Percentiles rank a stretch among this genome's conserved stretches.
These are phyloP conservation scores for Temnothorax nylanderi DNA, from an alignment of 1,140 invertebrate species.

Conservation along the genomic window DNA sequence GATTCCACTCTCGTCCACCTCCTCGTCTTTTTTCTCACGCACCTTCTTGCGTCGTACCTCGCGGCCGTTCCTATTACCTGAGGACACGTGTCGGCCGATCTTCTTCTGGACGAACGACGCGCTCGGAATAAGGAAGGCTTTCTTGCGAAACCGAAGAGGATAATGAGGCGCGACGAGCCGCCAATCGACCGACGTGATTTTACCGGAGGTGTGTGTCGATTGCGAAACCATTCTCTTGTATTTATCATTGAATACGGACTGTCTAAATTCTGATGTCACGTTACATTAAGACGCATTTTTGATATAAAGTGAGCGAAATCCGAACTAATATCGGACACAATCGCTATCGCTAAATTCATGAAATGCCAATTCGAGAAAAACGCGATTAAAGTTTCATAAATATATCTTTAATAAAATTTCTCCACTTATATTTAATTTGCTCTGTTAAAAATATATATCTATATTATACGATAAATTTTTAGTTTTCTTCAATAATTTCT, in stretches of 20 bases:
- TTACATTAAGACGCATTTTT: not conserved
- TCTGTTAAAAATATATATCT: no score
- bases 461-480: no score
- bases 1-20: constrained; percentile 51
- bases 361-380: no score
- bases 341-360: not conserved
- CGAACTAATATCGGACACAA: not conserved
- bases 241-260: no score
- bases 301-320: not conserved
- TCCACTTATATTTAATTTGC: no score
- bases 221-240: constrained; percentile 13
- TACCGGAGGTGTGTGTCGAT: constrained; percentile 10
- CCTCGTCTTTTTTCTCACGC: constrained; percentile 38
- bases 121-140: constrained; percentile 55
- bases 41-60: constrained; percentile 15
- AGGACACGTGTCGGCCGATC: constrained; percentile 58
- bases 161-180: constrained; percentile 51
- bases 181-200: constrained; percentile 35
- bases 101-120: constrained; percentile 48
- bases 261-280: not conserved
- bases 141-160: constrained; percentile 57
- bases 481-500: no score
- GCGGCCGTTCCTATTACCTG: constrained; percentile 40
- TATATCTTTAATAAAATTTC: no score
- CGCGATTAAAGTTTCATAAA: no score